Percentiles rank a stretch among this genome's conserved stretches.
Conservation (phyloP, 2,797 vertebrate species). For the Taenioides sp. region DNA sequence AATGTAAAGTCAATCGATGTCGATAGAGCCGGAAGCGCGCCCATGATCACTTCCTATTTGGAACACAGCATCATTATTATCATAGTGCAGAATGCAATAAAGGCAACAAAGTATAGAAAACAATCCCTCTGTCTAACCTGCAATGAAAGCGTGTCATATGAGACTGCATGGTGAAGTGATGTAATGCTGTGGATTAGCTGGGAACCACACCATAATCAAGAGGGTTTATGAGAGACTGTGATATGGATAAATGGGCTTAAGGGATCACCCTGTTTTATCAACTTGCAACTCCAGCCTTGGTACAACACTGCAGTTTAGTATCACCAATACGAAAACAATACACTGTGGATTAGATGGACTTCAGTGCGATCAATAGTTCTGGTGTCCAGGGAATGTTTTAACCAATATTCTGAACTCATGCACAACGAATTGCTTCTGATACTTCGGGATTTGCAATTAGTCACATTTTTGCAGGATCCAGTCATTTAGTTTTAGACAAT, state of each 20-base stretch:
- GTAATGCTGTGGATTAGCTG: conserved; percentile 41
- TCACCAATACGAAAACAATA: conserved; percentile 32
- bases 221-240: conserved; percentile 44
- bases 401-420: not conserved
- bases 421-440: not conserved
- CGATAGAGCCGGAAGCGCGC: too few relatives aligned
- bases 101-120: conserved; percentile 10
- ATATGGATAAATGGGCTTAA: conserved; percentile 53
- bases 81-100: not conserved
- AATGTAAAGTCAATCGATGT: too few relatives aligned
- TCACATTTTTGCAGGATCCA: too few relatives aligned
- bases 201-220: conserved; percentile 39
- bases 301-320: conserved; percentile 30
- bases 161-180: conserved; percentile 45
- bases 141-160: conserved; percentile 35
- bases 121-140: conserved; percentile 5
- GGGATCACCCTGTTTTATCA: conserved; percentile 51
- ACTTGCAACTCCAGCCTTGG: conserved; percentile 25
- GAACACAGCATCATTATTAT: not conserved
- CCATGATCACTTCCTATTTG: too few relatives aligned
- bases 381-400: conserved; percentile 7
- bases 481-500: too few relatives aligned
- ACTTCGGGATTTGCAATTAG: too few relatives aligned
- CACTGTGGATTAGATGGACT: not conserved
- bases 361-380: conserved; percentile 31